A percentile compares a stretch with the other conserved stretches of the same genome.
phyloP scores from a whole-genome alignment of 2,888 invertebrate species.

The Dexiosoma caninum region DNA sequence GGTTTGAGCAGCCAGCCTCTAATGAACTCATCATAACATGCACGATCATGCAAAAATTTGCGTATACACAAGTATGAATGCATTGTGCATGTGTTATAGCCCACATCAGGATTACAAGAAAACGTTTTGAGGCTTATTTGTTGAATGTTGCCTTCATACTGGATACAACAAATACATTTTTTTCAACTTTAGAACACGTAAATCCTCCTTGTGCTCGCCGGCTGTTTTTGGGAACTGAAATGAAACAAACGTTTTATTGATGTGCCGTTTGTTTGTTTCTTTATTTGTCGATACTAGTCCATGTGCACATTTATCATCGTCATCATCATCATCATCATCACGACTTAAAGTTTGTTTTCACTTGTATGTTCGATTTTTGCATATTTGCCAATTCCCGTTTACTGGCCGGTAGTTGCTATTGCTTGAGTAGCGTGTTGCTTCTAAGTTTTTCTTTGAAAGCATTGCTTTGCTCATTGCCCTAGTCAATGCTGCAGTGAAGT shows the following conservation, averaged over 20 bases:
- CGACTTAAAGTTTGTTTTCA: background rate
- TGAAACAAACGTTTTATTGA: conserved; percentile 47
- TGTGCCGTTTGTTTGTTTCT: conserved; percentile 12
- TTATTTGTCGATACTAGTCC: background rate
- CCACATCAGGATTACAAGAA: conserved; percentile 28
- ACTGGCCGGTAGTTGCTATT: background rate
- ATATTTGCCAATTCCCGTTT: conserved; percentile 24
- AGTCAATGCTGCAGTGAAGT: conserved; percentile 20
- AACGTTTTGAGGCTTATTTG: conserved; percentile 52
- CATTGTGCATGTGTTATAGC: background rate
- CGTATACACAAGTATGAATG: background rate
- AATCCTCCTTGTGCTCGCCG: background rate
- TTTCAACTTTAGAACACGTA: conserved; percentile 2
- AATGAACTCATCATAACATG: background rate
- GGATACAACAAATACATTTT: conserved; percentile 37
- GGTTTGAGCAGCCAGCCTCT: background rate
- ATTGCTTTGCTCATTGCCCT: conserved; percentile 8
- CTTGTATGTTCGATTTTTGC: background rate
- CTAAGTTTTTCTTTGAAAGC: background rate
- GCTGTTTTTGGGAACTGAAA: background rate
- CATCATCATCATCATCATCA: background rate
- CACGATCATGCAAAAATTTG: background rate
- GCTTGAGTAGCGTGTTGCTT: background rate
- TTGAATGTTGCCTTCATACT: conserved; percentile 25
- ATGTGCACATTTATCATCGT: background rate